Evolutionary conservation across 2,888 invertebrate genomes (phyloP).

Genomic region (Xanthia icteritia): DNA sequence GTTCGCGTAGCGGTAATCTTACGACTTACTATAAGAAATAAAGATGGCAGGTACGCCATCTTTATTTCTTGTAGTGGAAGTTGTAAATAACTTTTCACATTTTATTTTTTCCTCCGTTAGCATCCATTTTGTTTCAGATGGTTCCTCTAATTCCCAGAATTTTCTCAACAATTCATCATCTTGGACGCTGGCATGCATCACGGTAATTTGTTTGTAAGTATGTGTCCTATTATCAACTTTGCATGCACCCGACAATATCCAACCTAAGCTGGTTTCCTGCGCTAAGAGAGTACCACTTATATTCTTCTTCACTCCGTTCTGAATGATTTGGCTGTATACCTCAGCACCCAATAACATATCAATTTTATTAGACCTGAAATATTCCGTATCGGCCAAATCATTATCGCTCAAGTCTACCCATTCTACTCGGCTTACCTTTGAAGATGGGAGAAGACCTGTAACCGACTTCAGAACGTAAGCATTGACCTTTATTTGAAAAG

Average conservation of each 20-base stretch:
- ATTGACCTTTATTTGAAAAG: neutral
- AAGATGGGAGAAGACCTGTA: neutral
- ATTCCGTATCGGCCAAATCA: neutral
- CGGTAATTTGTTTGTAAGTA: neutral
- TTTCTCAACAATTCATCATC: too few relatives aligned
- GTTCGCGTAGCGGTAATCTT: slow-evolving; percentile 1
- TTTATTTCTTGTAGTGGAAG: neutral
- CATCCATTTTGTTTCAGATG: neutral
- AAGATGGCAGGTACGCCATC: too few relatives aligned
- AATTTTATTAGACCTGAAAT: neutral
- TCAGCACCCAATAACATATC: slow-evolving; percentile 5
- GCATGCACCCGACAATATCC: too few relatives aligned
- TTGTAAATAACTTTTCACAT: neutral
- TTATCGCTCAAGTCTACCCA: neutral
- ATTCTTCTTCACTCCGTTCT: neutral
- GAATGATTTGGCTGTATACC: slow-evolving; percentile 5
- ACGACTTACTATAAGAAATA: too few relatives aligned
- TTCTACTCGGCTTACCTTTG: neutral
- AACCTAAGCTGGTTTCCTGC: neutral
- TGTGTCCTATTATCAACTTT: neutral
- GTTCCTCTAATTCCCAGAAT: slow-evolving; percentile 3
- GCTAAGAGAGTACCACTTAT: neutral
- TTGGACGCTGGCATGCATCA: slow-evolving; percentile 1
- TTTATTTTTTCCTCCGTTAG: neutral
- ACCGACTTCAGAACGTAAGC: neutral